Evolutionary conservation across 2,888 invertebrate species (phyloP).

Genomic region (Tenthredo scrophulariae): DNA sequence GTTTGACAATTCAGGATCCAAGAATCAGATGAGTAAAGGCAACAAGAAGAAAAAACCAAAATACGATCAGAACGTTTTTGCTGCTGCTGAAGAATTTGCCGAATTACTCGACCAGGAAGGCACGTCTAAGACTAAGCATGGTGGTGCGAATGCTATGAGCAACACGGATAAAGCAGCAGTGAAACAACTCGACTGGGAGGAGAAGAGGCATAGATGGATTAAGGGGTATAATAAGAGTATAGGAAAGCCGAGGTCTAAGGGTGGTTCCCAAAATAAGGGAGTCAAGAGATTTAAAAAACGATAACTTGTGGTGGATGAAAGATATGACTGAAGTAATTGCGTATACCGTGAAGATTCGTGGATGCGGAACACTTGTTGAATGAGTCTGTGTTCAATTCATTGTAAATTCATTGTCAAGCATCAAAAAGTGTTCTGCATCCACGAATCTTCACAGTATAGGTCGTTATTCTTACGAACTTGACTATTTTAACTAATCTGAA

Average conservation of each 20-base stretch:
- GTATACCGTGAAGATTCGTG: no score
- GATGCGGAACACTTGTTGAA: no score
- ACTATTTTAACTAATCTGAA: not conserved
- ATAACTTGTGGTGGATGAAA: not conserved
- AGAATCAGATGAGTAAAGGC: conserved; percentile 54
- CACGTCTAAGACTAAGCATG: conserved; percentile 80
- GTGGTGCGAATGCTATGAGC: conserved; percentile 85
- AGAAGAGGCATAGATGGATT: conserved; percentile 84
- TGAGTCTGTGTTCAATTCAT: no score
- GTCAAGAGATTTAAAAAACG: conserved; percentile 46
- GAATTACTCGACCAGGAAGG: conserved; percentile 92
- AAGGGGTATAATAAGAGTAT: conserved; percentile 80
- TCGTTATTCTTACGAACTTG: not conserved
- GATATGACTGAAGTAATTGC: not conserved
- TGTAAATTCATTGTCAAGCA: no score
- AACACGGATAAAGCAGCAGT: conserved; percentile 89
- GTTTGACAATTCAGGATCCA: conserved; percentile 59
- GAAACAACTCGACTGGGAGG: conserved; percentile 92
- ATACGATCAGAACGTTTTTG: conserved; percentile 81
- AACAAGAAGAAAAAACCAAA: conserved; percentile 55
- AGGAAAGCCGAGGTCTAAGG: conserved; percentile 25
- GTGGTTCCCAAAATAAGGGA: conserved; percentile 32
- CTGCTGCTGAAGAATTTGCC: conserved; percentile 94
- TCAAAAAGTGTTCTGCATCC: no score
- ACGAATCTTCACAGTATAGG: no score